Conservation (phyloP, 2,888 invertebrate species). For the Monopis laevigella region DNA sequence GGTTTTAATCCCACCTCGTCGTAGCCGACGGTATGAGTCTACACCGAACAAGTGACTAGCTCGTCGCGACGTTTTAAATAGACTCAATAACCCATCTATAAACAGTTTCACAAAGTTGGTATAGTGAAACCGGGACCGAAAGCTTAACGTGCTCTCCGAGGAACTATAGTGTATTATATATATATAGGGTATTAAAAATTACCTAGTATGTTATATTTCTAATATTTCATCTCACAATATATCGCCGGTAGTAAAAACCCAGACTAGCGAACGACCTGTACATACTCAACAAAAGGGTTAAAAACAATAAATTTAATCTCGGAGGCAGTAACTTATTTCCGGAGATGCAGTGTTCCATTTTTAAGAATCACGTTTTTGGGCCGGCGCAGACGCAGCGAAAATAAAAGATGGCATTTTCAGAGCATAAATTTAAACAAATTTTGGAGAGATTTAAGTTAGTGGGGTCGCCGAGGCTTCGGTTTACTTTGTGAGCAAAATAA, state of each 20-base stretch:
- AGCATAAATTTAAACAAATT: conserved; percentile 38
- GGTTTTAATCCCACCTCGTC: no score
- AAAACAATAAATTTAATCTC: conserved; percentile 34
- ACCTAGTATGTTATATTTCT: neutral
- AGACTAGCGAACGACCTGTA: no score
- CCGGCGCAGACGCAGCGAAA: conserved; percentile 30
- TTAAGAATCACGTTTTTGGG: conserved; percentile 36
- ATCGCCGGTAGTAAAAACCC: neutral
- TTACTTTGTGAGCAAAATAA: conserved; percentile 22
- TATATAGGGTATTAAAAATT: no score
- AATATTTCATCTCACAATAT: neutral
- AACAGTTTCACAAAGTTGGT: no score
- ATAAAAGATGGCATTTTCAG: conserved; percentile 30
- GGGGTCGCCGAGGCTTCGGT: conserved; percentile 24
- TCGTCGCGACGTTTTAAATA: no score
- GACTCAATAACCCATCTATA: no score
- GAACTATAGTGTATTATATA: no score
- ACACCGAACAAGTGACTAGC: no score
- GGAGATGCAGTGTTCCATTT: conserved; percentile 31
- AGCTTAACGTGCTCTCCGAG: no score
- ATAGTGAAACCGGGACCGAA: no score
- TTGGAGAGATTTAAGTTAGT: conserved; percentile 26
- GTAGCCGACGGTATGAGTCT: no score
- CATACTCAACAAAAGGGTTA: neutral
- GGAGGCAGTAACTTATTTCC: conserved; percentile 39